Evolutionary conservation across 53 echinoderm and acorn worm species (phyloP).

Genomic region (Patiria pectinifera): DNA sequence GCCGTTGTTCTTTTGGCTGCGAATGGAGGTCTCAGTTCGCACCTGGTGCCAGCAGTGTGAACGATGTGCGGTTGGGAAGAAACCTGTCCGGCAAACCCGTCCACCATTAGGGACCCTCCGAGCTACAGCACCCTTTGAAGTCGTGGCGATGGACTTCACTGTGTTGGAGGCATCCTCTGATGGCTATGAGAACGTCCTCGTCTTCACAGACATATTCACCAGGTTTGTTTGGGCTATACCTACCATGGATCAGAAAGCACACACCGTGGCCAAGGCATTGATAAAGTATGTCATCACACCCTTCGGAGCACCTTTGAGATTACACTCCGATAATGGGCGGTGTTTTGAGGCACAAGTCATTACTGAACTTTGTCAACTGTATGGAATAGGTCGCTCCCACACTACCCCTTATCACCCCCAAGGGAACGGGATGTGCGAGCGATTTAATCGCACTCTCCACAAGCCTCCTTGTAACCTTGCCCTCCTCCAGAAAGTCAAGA

Average conservation of each 20-base stretch:
- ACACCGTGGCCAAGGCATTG: conserved; percentile 21
- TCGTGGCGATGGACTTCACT: too few relatives aligned
- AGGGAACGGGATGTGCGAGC: conserved; percentile 31
- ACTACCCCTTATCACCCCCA: conserved; percentile 50
- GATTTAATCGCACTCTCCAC: conserved; percentile 44
- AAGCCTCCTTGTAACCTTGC: conserved; percentile 24
- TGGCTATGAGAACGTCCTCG: too few relatives aligned
- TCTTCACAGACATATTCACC: conserved; percentile 48
- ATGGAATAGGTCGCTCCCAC: conserved; percentile 19
- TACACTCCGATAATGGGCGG: conserved; percentile 34
- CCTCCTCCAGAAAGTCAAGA: not conserved
- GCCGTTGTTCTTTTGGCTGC: conserved; percentile 40
- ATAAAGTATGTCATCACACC: conserved; percentile 30
- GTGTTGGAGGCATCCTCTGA: too few relatives aligned
- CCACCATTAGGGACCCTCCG: too few relatives aligned
- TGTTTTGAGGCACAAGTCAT: conserved; percentile 39
- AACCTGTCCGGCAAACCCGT: too few relatives aligned
- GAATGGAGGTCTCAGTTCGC: conserved; percentile 12
- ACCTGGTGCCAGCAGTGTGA: conserved; percentile 43
- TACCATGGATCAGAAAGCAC: conserved; percentile 28
- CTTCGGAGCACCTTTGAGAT: conserved; percentile 12
- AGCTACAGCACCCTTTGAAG: too few relatives aligned
- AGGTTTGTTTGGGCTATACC: conserved; percentile 42
- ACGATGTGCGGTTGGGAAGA: too few relatives aligned
- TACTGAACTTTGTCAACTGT: conserved; percentile 31